These are phyloP conservation scores for Galleria mellonella DNA, from an alignment of 1,140 invertebrate genomes.

Conservation along the genomic window DNA sequence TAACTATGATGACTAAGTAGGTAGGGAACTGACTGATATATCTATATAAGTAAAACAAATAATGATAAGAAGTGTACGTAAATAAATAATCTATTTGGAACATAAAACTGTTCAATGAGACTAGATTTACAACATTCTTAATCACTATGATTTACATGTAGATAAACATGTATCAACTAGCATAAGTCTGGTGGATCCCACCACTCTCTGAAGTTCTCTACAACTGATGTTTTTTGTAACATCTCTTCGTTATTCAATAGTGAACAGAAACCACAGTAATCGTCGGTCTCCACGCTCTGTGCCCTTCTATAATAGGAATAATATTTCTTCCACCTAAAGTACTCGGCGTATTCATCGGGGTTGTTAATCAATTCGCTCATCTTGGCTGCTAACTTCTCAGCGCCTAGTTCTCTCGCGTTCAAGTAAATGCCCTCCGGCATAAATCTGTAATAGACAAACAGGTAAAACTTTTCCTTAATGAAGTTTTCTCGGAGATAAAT, in stretches of 20 bases:
- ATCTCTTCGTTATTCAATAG: slow-evolving; percentile 35
- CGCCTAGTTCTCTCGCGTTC: slow-evolving; percentile 39
- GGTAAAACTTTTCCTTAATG: neutral
- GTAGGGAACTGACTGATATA: no score
- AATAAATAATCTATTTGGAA: no score
- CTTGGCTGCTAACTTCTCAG: slow-evolving; percentile 27
- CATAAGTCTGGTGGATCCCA: slow-evolving; percentile 9
- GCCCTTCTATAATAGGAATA: slow-evolving; percentile 35
- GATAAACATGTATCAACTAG: neutral
- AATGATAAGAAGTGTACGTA: no score
- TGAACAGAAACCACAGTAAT: slow-evolving; percentile 48
- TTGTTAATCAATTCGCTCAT: slow-evolving; percentile 43
- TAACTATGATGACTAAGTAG: no score
- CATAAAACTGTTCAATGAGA: no score
- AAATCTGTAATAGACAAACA: slow-evolving; percentile 34
- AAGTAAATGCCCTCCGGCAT: slow-evolving; percentile 57
- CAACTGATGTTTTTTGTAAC: slow-evolving; percentile 24
- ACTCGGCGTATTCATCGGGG: slow-evolving; percentile 36
- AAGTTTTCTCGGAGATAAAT: neutral
- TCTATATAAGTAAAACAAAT: no score
- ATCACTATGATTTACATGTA: no score
- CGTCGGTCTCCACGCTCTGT: slow-evolving; percentile 36
- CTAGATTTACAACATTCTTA: no score
- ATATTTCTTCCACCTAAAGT: slow-evolving; percentile 50
- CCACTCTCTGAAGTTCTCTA: slow-evolving; percentile 27